A percentile compares a stretch with the other conserved stretches of the same genome.
Conservation (phyloP, 2,888 invertebrate genomes). For the Dryocosmus kuriphilus region DNA sequence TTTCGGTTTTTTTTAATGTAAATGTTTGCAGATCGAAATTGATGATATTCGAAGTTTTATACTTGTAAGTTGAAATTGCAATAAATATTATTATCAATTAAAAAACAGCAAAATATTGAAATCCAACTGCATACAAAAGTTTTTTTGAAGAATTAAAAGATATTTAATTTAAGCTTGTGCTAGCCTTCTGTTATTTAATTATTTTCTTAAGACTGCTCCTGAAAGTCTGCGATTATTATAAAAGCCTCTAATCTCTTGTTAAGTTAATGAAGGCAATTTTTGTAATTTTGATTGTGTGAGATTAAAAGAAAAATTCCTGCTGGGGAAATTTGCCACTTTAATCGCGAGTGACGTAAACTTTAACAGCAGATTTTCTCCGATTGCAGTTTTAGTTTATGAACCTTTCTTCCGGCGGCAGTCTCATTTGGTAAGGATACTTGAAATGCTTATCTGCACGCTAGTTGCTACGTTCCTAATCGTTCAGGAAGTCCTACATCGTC, state of each 20-base stretch:
- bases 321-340: conserved; percentile 1
- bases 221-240: too few species aligned
- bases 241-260: background rate
- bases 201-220: too few species aligned
- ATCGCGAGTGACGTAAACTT: conserved; percentile 11
- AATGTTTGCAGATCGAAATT: too few species aligned
- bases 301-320: background rate
- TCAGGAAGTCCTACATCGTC: conserved; percentile 23
- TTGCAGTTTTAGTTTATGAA: conserved; percentile 18
- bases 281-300: background rate
- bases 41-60: too few species aligned
- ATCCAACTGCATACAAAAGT: too few species aligned
- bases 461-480: conserved; percentile 11
- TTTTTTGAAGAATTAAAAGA: too few species aligned
- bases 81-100: too few species aligned
- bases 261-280: conserved; percentile 3
- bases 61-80: too few species aligned
- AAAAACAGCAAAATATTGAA: too few species aligned
- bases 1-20: too few species aligned
- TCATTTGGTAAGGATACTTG: conserved; percentile 28
- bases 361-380: conserved; percentile 24
- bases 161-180: too few species aligned
- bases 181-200: background rate
- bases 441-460: conserved; percentile 31
- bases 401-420: conserved; percentile 14